phyloP scores from a whole-genome alignment of 2,113 vertebrate genomes.

The Rallus limicola region DNA sequence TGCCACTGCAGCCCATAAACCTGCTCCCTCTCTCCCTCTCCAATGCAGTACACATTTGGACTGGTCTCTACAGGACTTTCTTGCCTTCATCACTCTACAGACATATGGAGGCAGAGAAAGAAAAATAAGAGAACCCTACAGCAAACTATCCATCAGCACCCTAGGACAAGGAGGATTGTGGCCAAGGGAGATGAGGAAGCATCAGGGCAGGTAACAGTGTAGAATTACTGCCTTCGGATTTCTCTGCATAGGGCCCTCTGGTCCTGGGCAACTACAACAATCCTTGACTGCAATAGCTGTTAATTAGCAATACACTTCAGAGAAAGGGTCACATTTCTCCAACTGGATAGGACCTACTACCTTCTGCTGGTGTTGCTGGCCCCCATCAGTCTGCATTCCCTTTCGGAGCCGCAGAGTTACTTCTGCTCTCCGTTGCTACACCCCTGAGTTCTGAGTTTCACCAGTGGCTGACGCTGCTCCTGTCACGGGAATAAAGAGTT shows the following conservation, averaged over 20 bases:
- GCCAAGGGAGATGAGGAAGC: neutral
- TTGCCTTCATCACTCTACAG: neutral
- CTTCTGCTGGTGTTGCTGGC: neutral
- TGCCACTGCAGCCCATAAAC: neutral
- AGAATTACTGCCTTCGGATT: neutral
- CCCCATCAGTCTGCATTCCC: neutral
- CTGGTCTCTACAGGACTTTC: neutral
- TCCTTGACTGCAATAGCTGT: neutral
- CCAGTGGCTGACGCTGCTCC: neutral
- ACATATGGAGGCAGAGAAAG: neutral
- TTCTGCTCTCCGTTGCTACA: neutral
- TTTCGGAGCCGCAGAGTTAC: neutral
- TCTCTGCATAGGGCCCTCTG: neutral
- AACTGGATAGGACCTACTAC: accelerated
- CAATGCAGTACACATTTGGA: accelerated
- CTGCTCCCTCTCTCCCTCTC: neutral
- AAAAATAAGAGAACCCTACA: neutral
- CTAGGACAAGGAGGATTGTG: neutral
- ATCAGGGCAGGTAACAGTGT: neutral
- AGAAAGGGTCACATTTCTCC: neutral
- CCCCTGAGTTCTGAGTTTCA: neutral
- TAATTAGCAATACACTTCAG: neutral
- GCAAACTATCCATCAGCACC: neutral
- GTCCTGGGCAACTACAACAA: neutral
- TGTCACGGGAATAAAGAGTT: neutral